Conservation (phyloP, 2,113 vertebrate species). For the Nyctibius bracteatus region DNA sequence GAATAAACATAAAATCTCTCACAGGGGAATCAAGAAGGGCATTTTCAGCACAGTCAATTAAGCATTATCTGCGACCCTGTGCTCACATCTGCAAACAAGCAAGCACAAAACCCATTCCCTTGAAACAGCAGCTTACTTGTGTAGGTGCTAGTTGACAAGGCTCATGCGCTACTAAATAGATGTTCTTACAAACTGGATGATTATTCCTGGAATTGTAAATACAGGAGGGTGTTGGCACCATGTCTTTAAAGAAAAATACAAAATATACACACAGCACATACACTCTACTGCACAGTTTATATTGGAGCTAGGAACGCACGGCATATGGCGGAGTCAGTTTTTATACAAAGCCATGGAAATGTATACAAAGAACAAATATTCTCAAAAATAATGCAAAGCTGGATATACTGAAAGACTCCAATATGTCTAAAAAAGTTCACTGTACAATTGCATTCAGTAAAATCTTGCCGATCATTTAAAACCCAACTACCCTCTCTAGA, state of each 20-base stretch:
- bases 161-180: background rate
- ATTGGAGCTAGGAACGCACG: background rate
- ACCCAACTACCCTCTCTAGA: background rate
- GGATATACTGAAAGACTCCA: background rate
- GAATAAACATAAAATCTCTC: background rate
- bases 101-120: background rate
- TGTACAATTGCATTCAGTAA: background rate
- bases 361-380: conserved; percentile 8
- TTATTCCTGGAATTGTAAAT: conserved; percentile 36
- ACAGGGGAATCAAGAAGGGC: conserved; percentile 50
- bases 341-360: background rate
- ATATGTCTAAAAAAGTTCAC: background rate
- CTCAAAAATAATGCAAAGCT: background rate
- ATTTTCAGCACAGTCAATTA: conserved; percentile 49
- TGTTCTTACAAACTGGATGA: background rate
- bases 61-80: conserved; percentile 12
- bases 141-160: conserved; percentile 33
- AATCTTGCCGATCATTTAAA: background rate
- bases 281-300: background rate
- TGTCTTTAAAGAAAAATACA: background rate
- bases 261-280: background rate
- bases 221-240: conserved; percentile 12
- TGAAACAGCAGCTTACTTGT: conserved; percentile 5
- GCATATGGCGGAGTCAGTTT: background rate
- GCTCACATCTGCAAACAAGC: background rate